Base-by-base conservation (phyloP, 1,140 invertebrate species). In the Steinernema feltiae region DNA sequence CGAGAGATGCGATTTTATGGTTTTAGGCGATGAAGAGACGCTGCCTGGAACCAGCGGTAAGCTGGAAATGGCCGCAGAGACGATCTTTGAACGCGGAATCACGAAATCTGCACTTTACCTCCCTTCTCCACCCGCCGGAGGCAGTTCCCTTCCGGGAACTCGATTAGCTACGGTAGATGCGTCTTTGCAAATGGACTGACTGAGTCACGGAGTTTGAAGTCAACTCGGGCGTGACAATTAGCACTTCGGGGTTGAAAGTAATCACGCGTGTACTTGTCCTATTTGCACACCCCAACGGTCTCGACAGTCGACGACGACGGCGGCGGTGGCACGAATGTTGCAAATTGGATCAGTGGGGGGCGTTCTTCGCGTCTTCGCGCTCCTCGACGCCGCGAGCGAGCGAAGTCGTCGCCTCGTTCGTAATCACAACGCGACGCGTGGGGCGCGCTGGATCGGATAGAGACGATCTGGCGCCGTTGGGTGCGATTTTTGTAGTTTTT, bases 331-430 rank as follows among this genome's bases (percentile, higher is more conserved):
- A 41, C 18, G 35, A 18, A 63, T 63, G 53, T 63, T 63, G 53
- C 53, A 63, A 63, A 63, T 63, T 63, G 53, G 53, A 63, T 63
- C 53, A 63, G 53, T 63, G 53, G 53, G 53, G 41, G 53, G 53
- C 53, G 53, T 63, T 27, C 53, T 15, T 21, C 15, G 7, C 35
- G 7, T 41, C 35, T 41, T 41, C 35, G 7, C 7, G 35, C 7
- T 41, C 35, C 18, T 41, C 35, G 7, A 7, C 35, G 7, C 18
- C 35, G 35, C 7, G 7, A 7, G 35, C 35, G 35, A 18, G 35
- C 35, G 35, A 41, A 41, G 18, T 7, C 35, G 35, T 18, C 35
- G 35, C 35, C 7, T 41, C 35, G 35, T 41, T 41, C 35, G 35
- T 41, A 18, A 41, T 41, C 35, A 7, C 18, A 41, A 18, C 35